Evolutionary conservation across 92 coral and sea anemone species (phyloP).

Genomic region (Phymanthus crucifer): DNA sequence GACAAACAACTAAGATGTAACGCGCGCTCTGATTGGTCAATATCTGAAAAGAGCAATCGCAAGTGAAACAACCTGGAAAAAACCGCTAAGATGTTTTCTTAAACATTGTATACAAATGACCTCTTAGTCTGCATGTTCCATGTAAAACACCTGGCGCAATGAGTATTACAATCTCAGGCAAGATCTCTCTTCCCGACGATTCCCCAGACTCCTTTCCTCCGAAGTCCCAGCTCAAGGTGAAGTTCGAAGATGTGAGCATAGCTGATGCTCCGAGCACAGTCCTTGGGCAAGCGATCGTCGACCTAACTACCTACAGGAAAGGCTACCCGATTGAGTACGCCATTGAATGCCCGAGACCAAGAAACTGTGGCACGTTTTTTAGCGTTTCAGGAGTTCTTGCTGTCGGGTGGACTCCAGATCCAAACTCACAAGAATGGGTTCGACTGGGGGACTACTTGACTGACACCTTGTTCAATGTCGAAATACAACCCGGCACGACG

Average conservation of each 20-base stretch:
- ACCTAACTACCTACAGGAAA: constrained; percentile 59
- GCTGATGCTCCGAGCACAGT: constrained; percentile 55
- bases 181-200: constrained; percentile 39
- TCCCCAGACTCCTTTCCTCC: constrained; percentile 59
- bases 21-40: too few relatives aligned
- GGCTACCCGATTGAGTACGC: constrained; percentile 68
- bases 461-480: constrained; percentile 62
- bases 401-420: constrained; percentile 79
- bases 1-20: too few relatives aligned
- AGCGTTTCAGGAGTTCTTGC: constrained; percentile 81
- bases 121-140: background rate
- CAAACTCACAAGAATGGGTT: constrained; percentile 60
- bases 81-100: background rate
- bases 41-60: background rate
- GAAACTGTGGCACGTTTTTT: constrained; percentile 30
- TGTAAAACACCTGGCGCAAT: background rate
- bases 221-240: constrained; percentile 66
- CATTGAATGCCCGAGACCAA: constrained; percentile 66
- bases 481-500: constrained; percentile 31
- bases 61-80: background rate
- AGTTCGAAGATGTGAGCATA: constrained; percentile 68
- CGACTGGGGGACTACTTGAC: constrained; percentile 70
- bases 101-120: too few relatives aligned
- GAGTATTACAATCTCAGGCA: constrained; percentile 37
- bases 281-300: constrained; percentile 60